Evolutionary conservation across 2,113 vertebrate species (phyloP), one percentile per base, ranked within the genome.

Genomic region (Vanacampus margaritifer): DNA sequence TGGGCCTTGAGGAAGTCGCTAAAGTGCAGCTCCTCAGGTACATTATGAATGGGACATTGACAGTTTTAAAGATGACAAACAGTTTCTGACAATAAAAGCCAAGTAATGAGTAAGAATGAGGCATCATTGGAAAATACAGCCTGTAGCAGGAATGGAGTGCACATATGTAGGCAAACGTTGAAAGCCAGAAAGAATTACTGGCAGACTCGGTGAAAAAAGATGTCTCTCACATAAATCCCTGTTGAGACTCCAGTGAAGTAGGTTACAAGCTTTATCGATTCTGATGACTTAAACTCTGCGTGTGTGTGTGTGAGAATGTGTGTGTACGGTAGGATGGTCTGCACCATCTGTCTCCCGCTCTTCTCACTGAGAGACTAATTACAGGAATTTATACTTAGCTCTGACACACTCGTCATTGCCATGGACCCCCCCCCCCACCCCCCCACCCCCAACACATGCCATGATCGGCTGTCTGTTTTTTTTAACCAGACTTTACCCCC

Each of bases 321-420:
- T n/a, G 54, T 60, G 53, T 73, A 64, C 23, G 65, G 78, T 79
- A 77, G 79, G 78, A 79, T 64, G 36, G 62, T 50, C 80, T 73
- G 73, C 62, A 78, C 88, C 86, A 91, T 92, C 86, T 88, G 85
- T 86, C 87, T 87, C 73, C 70, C 68, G 71, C 53, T 84, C 72
- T 67, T 84, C 85, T 88, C 86, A 86, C 82, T 83, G 74, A 85
- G 84, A 86, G 80, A 86, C 85, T 88, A 87, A 88, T 88, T 85
- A 87, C 82, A 83, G 84, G 82, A 87, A 84, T 87, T 86, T 82
- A 86, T 83, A 88, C 88, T 84, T 86, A 65, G 71, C 84, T 86
- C 81, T 68, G 79, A 73, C 75, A 78, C 75, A 71, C 81, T 86
- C 82, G 80, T 80, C 79, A 83, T 32, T 79, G 77, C 68, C 56